Conservation (phyloP, 2,888 invertebrate genomes). For the Eueremaeus valkanovi region DNA sequence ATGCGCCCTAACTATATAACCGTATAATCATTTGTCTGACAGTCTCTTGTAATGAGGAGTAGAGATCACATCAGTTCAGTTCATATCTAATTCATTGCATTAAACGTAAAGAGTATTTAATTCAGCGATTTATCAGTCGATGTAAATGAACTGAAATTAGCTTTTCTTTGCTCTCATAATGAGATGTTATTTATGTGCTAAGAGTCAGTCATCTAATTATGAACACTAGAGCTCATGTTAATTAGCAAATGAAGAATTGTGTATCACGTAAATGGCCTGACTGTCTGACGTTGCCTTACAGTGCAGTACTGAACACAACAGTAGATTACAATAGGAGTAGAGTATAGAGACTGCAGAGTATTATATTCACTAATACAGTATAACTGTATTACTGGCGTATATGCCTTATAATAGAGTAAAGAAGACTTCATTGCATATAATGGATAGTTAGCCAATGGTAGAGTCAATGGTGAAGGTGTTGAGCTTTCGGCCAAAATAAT, state of each 20-base stretch:
- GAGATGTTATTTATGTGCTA: conserved; percentile 35
- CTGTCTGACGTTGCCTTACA: too few species aligned
- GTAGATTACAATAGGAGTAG: too few species aligned
- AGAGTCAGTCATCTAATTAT: conserved; percentile 36
- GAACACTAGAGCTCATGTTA: background rate
- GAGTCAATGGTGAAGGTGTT: background rate
- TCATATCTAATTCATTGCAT: background rate
- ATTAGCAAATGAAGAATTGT: conserved; percentile 32
- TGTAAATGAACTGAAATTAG: conserved; percentile 35
- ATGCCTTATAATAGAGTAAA: background rate
- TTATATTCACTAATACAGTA: background rate
- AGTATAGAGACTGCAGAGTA: too few species aligned
- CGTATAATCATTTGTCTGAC: conserved; percentile 21
- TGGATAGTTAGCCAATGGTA: conserved; percentile 31
- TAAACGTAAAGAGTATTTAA: background rate
- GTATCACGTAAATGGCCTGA: background rate
- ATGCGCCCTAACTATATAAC: conserved; percentile 23
- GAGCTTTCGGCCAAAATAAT: conserved; percentile 9
- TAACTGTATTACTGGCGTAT: conserved; percentile 1
- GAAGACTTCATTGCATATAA: conserved; percentile 23
- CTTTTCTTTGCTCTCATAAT: conserved; percentile 26
- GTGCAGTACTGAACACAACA: too few species aligned
- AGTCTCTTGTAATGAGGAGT: conserved; percentile 26
- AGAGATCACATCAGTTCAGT: conserved; percentile 1
- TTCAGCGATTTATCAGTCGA: conserved; percentile 31